phyloP scores from a whole-genome alignment of 2,113 vertebrate species.

The Cryptoleucopteryx plumbea region DNA sequence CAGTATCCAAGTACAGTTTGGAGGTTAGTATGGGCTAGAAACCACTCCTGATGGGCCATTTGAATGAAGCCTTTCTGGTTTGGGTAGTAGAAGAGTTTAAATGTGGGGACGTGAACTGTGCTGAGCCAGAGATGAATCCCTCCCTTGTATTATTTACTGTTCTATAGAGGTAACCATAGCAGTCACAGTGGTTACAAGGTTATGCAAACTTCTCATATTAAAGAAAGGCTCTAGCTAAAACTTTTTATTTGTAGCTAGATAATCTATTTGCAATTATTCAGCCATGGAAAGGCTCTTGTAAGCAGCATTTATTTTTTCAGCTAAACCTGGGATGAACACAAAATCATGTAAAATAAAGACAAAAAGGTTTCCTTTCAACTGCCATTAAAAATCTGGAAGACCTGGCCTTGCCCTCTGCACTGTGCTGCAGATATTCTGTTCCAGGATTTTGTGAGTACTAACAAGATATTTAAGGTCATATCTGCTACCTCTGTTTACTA shows the following conservation, averaged over 20 bases:
- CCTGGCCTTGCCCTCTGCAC: background rate
- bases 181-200: background rate
- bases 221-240: background rate
- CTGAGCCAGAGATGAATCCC: background rate
- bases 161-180: background rate
- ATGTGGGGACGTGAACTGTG: background rate
- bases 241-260: background rate
- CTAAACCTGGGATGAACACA: background rate
- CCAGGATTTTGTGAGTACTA: background rate
- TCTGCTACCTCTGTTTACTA: conserved; percentile 17
- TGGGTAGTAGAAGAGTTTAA: background rate
- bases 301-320: conserved; percentile 21
- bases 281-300: background rate
- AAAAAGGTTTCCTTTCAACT: background rate
- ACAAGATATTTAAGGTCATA: conserved; percentile 9
- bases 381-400: background rate
- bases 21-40: background rate
- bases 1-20: background rate
- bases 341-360: background rate
- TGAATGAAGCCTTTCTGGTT: background rate
- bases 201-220: conserved; percentile 1
- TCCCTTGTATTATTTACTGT: conserved; percentile 9
- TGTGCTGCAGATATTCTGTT: background rate
- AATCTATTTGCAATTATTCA: background rate
- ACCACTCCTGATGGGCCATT: background rate